Base-by-base conservation (phyloP, 2,113 vertebrate species). In the Jaculus jaculus region DNA sequence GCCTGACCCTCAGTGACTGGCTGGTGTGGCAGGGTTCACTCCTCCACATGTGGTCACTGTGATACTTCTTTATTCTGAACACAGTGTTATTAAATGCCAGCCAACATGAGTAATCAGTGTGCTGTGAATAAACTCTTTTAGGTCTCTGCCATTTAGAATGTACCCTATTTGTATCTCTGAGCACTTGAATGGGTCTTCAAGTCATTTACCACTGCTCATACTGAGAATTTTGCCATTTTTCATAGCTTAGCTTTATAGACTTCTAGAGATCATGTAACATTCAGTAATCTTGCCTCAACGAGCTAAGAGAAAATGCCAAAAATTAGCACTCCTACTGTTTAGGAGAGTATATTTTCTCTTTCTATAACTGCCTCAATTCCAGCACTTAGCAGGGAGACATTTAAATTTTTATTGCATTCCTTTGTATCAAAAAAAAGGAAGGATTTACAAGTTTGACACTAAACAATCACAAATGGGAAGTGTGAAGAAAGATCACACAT, bases 371-470 rank as follows among this genome's bases (percentile, higher is more conserved):
- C 68, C 94, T 97, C 91, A 95, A 94, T 97, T 98, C 86, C 60
- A 96, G 72, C 80, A 93, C 96, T 98, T 97, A 97, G 96, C 95
- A 97, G 90, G 95, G 95, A 97, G 75, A 92, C 81, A 96, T 97
- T 97, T 97, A 95, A 96, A 96, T 96, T 97, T 98, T 97, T 96
- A 97, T 97, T 97, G 79, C 90, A 96, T 89, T 96, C 89, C 90
- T 96, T 37, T 83, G 61, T 96, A 7, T 0, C 32, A 97, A 90
- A 91, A 96, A 18, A 96, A 89, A 94, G 94, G 71, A 96, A 92
- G 54, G 97, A 95, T 77, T 66, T 84, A 96, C 0, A 12, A 96
- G 84, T 90, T 68, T 96, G 91, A 96, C 94, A 90, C 39, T 96
- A 98, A 96, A 96, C 89, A 97, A 96, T 93, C 75, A 96, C 20